Evolutionary conservation across 2,113 vertebrate species (phyloP).

Genomic region (Forbesichthys agassizii): DNA sequence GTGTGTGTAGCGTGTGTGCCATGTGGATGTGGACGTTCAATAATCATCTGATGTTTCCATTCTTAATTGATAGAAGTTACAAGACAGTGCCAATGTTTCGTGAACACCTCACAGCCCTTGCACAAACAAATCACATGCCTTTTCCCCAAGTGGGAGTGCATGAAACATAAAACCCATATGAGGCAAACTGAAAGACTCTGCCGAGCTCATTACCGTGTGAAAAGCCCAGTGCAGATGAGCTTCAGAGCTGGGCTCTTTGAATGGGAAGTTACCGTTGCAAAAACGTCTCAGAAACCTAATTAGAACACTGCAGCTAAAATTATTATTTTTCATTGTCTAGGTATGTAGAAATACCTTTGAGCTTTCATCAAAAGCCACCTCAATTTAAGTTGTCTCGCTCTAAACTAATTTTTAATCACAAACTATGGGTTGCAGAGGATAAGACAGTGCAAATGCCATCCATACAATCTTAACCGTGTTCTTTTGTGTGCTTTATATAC

Average conservation of each 20-base stretch:
- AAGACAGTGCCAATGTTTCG: constrained; percentile 39
- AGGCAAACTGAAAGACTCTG: constrained; percentile 23
- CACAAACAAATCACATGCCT: constrained; percentile 38
- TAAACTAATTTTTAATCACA: constrained; percentile 31
- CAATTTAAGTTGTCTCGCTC: constrained; percentile 32
- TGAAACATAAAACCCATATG: constrained; percentile 14
- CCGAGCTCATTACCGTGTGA: constrained; percentile 49
- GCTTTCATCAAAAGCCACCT: constrained; percentile 40
- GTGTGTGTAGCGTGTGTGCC: constrained; percentile 11
- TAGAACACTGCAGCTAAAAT: constrained; percentile 52
- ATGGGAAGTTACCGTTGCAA: constrained; percentile 53
- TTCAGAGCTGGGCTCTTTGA: constrained; percentile 43
- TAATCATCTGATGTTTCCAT: constrained; percentile 40
- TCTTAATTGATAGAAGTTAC: constrained; percentile 48
- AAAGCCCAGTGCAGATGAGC: constrained; percentile 24
- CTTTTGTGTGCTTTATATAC: too few species aligned
- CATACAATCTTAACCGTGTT: not conserved
- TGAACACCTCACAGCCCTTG: constrained; percentile 33
- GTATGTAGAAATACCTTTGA: constrained; percentile 48
- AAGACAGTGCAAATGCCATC: constrained; percentile 19
- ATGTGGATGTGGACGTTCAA: constrained; percentile 14
- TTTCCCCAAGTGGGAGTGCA: constrained; percentile 19
- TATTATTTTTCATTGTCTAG: constrained; percentile 34
- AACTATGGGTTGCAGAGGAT: constrained; percentile 6
- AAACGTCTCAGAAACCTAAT: constrained; percentile 58